Evolutionary conservation across 2,888 invertebrate genomes (phyloP), one percentile per base, ranked within the genome.

Genomic region (Aricia artaxerxes): DNA sequence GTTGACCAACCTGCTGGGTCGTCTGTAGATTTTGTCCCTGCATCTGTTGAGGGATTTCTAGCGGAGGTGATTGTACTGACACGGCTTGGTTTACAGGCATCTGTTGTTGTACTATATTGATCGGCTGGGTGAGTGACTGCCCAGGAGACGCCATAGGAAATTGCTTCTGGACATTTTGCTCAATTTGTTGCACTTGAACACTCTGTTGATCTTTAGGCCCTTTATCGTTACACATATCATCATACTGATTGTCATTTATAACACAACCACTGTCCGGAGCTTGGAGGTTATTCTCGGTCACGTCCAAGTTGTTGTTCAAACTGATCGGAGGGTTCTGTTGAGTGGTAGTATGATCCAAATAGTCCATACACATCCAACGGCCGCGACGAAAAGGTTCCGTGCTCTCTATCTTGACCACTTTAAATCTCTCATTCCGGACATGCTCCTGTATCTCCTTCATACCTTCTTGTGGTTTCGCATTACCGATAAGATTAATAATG

Each of bases 351-450:
- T 98, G 97, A 94, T 98, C 98, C 86, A 98, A 95, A 91, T 98
- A 99, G 91, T 99, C 99, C 97, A 98, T 97, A 91, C 98, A 99
- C 91, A 97, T 97, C 99, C 99, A 99, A 84, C 98, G 95, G 44
- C 99, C 99, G 80, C 98, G 96, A 84, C 97, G 97, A 88, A 98
- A 98, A 31, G 98, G 98, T 92, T 98, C 98, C n/a, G 98, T 98
- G 85, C 98, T 98, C 92, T 98, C 98, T 85, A 99, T 98, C 95
- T 99, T 99, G 64, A 99, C 98, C 85, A 99, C 98, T 95, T 98
- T 98, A 92, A 98, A 98, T 83, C 98, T 95, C 91, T 97, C 97
- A 91, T 97, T 97, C 85, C 97, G 96, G 88, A 96, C 96, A 89
- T 96, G 96, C 86, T 96, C 96, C 89, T 97, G 96, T 87, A 96